phyloP scores from a whole-genome alignment of 2,797 vertebrate species.

The Scolopax rusticola region DNA sequence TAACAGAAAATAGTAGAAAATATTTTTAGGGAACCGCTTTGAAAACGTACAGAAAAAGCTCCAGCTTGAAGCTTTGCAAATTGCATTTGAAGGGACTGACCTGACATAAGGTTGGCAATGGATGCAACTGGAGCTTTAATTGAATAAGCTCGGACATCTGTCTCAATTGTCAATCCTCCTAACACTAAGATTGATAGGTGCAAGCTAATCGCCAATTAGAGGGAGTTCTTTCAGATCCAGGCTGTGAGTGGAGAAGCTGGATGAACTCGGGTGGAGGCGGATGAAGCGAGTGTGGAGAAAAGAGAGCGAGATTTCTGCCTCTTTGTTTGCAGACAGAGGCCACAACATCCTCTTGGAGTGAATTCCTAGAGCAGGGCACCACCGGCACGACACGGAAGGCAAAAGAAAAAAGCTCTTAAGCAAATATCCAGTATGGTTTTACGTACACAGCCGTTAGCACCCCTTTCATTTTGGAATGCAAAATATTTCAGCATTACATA shows the following conservation, averaged over 20 bases:
- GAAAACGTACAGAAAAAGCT: background rate
- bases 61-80: conserved; percentile 26
- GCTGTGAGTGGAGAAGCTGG: background rate
- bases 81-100: conserved; percentile 47
- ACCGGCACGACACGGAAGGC: rapidly evolving
- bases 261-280: background rate
- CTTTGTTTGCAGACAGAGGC: background rate
- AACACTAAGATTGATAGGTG: conserved; percentile 58
- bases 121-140: conserved; percentile 58
- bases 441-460: background rate
- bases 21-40: background rate
- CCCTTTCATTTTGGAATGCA: background rate
- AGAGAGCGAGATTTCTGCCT: background rate
- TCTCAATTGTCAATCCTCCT: conserved; percentile 56
- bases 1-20: background rate
- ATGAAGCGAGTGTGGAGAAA: background rate
- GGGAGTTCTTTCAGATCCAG: background rate
- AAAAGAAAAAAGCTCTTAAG: background rate
- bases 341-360: background rate
- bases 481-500: background rate
- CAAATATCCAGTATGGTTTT: background rate
- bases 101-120: conserved; percentile 56
- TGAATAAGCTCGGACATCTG: conserved; percentile 65
- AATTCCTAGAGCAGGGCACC: background rate
- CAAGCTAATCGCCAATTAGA: conserved; percentile 59